Conservation (phyloP, 1,140 invertebrate genomes). For the Psilanteris sp. region DNA sequence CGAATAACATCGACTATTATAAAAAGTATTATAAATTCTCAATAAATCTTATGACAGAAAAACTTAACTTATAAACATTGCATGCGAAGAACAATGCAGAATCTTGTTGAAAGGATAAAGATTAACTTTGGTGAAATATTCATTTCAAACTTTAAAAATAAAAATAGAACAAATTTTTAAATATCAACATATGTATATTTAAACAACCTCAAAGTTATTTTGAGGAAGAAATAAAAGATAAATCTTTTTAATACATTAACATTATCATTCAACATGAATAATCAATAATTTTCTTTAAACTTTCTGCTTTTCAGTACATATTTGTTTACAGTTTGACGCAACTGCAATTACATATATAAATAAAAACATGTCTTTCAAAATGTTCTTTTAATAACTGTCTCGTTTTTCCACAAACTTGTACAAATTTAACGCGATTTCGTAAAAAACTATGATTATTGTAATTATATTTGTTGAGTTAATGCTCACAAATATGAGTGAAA, state of each 20-base stretch:
- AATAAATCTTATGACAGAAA: conserved; percentile 7
- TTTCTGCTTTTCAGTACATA: too few relatives aligned
- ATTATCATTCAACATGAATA: conserved; percentile 42
- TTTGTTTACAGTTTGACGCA: too few relatives aligned
- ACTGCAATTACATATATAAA: too few relatives aligned
- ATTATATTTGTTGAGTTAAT: conserved; percentile 1
- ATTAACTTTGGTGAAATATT: conserved; percentile 49
- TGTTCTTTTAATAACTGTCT: conserved; percentile 6
- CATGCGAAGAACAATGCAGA: conserved; percentile 8
- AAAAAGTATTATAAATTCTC: conserved; percentile 45
- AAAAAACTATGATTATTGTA: conserved; percentile 22
- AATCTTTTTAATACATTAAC: conserved; percentile 45
- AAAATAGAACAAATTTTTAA: conserved; percentile 21
- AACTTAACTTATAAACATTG: conserved; percentile 28
- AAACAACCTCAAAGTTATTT: too few relatives aligned
- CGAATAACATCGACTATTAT: conserved; percentile 24
- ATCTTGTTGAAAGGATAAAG: conserved; percentile 11
- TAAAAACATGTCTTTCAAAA: conserved; percentile 40
- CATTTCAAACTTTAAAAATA: neutral
- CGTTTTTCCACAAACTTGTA: neutral
- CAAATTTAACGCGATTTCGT: conserved; percentile 13
- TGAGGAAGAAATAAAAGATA: too few relatives aligned
- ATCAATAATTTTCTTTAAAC: neutral
- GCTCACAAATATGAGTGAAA: neutral
- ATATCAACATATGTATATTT: conserved; percentile 14